phyloP scores from a whole-genome alignment of 2,797 vertebrate species.

The Anabas testudineus region DNA sequence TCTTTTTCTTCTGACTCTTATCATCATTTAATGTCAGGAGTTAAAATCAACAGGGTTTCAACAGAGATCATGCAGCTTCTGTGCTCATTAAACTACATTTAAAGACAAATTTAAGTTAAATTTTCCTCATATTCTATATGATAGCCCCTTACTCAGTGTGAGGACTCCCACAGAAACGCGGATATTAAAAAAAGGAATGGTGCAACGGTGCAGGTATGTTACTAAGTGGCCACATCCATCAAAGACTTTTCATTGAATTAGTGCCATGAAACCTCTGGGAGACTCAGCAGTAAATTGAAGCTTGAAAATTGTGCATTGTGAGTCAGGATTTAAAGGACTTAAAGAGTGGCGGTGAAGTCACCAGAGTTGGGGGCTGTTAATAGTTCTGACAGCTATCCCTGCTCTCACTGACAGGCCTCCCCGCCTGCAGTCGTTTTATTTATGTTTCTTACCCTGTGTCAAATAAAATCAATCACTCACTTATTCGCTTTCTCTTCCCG shows the following conservation, averaged over 20 bases:
- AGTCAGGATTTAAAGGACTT: conserved; percentile 42
- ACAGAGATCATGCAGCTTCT: conserved; percentile 2
- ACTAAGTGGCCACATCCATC: conserved; percentile 20
- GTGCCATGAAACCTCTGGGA: conserved; percentile 3
- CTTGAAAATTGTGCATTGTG: conserved; percentile 46
- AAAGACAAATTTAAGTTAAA: neutral
- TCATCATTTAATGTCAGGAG: no score
- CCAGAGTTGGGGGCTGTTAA: conserved; percentile 32
- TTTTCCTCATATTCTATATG: neutral
- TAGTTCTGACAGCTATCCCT: conserved; percentile 57
- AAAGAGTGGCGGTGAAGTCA: conserved; percentile 33
- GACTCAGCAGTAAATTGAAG: conserved; percentile 32
- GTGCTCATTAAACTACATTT: neutral
- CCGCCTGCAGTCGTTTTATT: conserved; percentile 52
- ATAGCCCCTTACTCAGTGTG: neutral
- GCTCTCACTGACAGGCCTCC: conserved; percentile 46
- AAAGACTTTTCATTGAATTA: conserved; percentile 38
- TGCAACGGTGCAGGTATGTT: neutral
- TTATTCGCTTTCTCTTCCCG: conserved; percentile 11
- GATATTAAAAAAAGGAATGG: conserved; percentile 1
- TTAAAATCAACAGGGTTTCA: neutral
- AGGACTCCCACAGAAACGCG: neutral
- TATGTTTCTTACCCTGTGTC: conserved; percentile 61
- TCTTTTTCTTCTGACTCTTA: no score
- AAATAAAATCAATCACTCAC: conserved; percentile 66